Evolutionary conservation across 2,888 invertebrate genomes (phyloP).

Genomic region (Saturnia pavonia): DNA sequence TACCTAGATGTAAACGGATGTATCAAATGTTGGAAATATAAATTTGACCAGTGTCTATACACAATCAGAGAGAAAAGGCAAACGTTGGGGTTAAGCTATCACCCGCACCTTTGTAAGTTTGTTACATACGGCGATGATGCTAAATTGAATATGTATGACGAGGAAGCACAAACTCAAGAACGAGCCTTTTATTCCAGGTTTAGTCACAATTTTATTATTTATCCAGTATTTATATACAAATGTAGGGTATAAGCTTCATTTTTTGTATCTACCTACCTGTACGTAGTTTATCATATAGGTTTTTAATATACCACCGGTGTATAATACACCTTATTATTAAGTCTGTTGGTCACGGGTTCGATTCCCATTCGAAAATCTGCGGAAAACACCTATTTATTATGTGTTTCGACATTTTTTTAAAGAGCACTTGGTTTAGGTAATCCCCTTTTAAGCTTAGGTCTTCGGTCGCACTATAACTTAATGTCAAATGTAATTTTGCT

Average conservation of each 20-base stretch:
- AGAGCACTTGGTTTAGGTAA: background rate
- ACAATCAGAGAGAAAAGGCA: constrained; percentile 85
- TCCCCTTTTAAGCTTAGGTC: background rate
- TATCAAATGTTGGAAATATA: constrained; percentile 87
- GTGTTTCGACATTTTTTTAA: background rate
- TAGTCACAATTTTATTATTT: constrained; percentile 3
- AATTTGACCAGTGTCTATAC: constrained; percentile 83
- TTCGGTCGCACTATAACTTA: too few relatives aligned
- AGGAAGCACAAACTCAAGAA: constrained; percentile 85
- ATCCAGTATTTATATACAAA: background rate
- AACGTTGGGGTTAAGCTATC: constrained; percentile 83
- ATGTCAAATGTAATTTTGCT: too few relatives aligned
- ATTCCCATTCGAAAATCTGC: background rate
- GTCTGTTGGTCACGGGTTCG: background rate
- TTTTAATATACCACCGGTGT: too few relatives aligned
- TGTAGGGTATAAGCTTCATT: background rate
- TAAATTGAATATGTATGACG: constrained; percentile 85
- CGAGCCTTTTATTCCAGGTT: constrained; percentile 83
- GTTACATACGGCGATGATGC: constrained; percentile 84
- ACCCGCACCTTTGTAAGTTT: constrained; percentile 78
- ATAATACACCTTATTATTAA: background rate
- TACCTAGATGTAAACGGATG: constrained; percentile 84
- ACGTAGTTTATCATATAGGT: too few relatives aligned
- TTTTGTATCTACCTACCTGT: too few relatives aligned
- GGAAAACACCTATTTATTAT: background rate